Conservation (phyloP, 2,113 vertebrate species). For the Pleuronectes platessa region DNA sequence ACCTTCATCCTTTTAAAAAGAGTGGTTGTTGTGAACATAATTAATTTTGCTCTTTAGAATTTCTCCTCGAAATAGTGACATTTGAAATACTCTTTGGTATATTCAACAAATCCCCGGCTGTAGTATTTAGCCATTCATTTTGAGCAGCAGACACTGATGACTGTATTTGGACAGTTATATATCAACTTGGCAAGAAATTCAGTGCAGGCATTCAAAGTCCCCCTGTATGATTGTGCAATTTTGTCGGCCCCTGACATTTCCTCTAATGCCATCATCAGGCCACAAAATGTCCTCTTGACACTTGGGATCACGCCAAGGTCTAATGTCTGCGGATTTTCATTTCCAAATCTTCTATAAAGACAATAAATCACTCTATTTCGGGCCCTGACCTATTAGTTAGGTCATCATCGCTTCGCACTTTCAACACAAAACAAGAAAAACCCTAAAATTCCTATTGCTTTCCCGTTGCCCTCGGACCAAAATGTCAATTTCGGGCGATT, state of each 20-base stretch:
- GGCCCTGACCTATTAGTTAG: not conserved
- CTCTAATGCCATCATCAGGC: not conserved
- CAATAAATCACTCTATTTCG: not conserved
- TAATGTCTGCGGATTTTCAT: not conserved
- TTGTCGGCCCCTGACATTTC: constrained; percentile 3
- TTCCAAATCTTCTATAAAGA: not conserved
- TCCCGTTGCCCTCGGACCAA: not conserved
- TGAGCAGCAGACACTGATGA: not conserved
- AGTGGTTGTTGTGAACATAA: constrained; percentile 10
- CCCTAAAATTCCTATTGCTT: not conserved
- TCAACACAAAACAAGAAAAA: not conserved
- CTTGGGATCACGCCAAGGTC: not conserved
- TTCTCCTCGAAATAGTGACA: not conserved
- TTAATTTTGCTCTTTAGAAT: constrained; percentile 1
- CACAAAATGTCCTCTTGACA: constrained; percentile 6
- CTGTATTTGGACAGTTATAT: not conserved
- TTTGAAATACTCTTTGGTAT: not conserved
- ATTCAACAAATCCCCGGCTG: not conserved
- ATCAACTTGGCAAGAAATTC: not conserved
- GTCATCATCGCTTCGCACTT: not conserved
- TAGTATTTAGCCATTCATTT: not conserved
- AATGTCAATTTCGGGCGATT: not conserved
- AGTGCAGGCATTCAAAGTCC: not conserved
- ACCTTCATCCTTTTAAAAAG: constrained; percentile 10
- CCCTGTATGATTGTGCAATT: not conserved